Evolutionary conservation across 2,797 vertebrate genomes (phyloP).

Genomic region (Cephalopachus bancanus): DNA sequence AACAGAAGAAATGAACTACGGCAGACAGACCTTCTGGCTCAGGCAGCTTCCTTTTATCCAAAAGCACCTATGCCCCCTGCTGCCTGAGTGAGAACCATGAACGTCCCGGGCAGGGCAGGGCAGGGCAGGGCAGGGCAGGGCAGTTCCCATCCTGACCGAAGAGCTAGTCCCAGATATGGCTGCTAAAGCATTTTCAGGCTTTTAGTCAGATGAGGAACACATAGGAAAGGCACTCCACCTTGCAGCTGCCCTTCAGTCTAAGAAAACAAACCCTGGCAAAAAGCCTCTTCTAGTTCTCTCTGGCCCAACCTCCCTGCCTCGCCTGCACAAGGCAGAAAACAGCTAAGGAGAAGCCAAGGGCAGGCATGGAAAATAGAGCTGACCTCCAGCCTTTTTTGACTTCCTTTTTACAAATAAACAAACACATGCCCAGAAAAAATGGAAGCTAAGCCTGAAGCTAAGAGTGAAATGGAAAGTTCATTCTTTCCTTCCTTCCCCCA

Average conservation of each 20-base stretch:
- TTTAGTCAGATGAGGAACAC: conserved; percentile 55
- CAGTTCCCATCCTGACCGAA: background rate
- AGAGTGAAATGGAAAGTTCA: background rate
- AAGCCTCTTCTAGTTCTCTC: conserved; percentile 8
- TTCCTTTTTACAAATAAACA: conserved; percentile 59
- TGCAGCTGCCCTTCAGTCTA: background rate
- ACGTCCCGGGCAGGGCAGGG: background rate
- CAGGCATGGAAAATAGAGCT: conserved; percentile 24
- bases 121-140: conserved; percentile 2
- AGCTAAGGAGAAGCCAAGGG: background rate
- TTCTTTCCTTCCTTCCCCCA: background rate
- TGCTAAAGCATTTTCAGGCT: conserved; percentile 62
- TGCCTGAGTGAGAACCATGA: conserved; percentile 61
- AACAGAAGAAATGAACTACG: background rate
- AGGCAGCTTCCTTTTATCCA: conserved; percentile 12
- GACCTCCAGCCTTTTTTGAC: background rate
- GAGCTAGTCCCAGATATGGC: conserved; percentile 59
- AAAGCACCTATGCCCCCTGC: conserved; percentile 70
- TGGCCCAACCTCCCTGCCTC: background rate
- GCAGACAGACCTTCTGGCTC: background rate
- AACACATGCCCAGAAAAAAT: conserved; percentile 4
- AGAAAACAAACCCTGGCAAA: conserved; percentile 50
- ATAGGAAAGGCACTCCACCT: conserved; percentile 27
- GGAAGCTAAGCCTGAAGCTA: conserved; percentile 8
- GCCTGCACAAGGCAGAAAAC: background rate